Conservation (phyloP, 2,797 vertebrate species). For the Rhinella marina region DNA sequence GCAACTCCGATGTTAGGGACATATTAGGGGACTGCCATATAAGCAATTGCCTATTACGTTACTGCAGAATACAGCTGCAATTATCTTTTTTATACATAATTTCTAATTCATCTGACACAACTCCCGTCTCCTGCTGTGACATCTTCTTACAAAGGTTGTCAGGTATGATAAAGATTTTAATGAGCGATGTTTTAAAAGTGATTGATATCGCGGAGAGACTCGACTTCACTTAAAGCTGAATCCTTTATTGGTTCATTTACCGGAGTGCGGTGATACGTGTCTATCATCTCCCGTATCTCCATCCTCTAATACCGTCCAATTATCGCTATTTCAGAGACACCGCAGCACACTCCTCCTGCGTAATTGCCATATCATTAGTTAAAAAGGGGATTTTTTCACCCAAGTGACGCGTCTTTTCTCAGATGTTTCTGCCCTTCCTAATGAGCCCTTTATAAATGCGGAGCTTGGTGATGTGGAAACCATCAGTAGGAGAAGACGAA, state of each 20-base stretch:
- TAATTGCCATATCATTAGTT: neutral
- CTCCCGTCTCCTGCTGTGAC: constrained; percentile 30
- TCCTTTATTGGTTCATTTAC: constrained; percentile 34
- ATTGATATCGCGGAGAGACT: constrained; percentile 28
- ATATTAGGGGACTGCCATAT: neutral
- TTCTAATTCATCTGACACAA: neutral
- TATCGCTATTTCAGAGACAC: neutral
- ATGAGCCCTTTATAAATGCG: neutral
- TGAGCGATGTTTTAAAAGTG: constrained; percentile 32
- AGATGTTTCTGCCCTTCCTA: neutral
- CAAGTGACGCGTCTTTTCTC: neutral
- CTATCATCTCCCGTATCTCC: neutral
- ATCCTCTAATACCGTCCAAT: constrained; percentile 3
- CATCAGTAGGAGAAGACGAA: neutral
- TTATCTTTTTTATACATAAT: neutral
- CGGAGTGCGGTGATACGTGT: neutral
- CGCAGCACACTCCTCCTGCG: neutral
- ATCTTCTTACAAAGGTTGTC: constrained; percentile 16
- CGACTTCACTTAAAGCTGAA: neutral
- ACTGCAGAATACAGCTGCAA: neutral
- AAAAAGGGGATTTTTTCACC: neutral
- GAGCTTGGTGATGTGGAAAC: neutral
- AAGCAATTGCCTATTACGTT: neutral
- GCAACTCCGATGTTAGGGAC: neutral
- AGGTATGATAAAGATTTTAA: constrained; percentile 39